Percentiles rank a stretch among this genome's conserved stretches.
phyloP scores from a whole-genome alignment of 2,113 vertebrate genomes.

The Serilophus lunatus region DNA sequence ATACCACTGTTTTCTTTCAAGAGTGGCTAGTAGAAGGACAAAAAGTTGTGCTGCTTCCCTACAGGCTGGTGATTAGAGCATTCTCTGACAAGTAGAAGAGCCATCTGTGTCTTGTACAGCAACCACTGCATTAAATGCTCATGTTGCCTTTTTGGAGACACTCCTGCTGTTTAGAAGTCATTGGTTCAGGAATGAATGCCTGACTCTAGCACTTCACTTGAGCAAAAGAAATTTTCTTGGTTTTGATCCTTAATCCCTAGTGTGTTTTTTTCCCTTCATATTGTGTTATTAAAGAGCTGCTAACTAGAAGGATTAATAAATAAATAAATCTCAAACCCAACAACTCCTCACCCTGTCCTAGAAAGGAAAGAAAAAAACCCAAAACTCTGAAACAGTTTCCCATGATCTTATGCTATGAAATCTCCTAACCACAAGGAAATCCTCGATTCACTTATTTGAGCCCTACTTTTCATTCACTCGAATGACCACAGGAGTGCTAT shows the following conservation, averaged over 20 bases:
- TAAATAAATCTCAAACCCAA: not conserved
- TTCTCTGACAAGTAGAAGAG: not conserved
- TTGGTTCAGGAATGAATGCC: not conserved
- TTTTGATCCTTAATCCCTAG: not conserved
- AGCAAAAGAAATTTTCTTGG: not conserved
- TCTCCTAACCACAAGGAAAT: not conserved
- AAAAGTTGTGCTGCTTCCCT: not conserved
- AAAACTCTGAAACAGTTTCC: not conserved
- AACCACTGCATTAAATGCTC: not conserved
- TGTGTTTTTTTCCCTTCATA: rapidly evolving
- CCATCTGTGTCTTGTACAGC: not conserved
- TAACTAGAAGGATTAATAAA: not conserved
- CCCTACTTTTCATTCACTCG: not conserved
- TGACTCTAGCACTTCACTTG: not conserved
- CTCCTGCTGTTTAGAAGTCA: not conserved
- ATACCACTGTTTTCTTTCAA: not conserved
- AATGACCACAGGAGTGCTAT: not conserved
- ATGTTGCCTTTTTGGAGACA: not conserved
- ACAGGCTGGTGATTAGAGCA: not conserved
- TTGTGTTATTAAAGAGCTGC: not conserved
- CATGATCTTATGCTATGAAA: not conserved
- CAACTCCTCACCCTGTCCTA: rapidly evolving
- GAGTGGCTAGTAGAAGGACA: not conserved
- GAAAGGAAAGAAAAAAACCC: not conserved
- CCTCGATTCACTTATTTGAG: not conserved